These are phyloP conservation scores for Aviceda subcristata DNA, from an alignment of 2,113 vertebrate genomes.

Conservation along the genomic window DNA sequence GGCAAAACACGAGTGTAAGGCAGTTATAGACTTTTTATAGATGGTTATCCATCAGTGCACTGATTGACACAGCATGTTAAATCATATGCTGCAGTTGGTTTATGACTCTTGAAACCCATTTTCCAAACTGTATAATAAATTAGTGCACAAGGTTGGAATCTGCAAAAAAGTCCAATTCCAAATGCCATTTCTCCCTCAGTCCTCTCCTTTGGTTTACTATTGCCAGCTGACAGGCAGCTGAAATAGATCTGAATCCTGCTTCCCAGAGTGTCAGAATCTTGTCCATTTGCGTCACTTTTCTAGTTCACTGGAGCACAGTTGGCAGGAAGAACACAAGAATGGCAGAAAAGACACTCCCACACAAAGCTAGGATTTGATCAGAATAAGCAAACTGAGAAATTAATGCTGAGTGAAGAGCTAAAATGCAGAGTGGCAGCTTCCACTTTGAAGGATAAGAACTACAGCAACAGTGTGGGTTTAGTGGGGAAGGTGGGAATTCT, in stretches of 20 bases:
- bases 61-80: not conserved
- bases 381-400: not conserved
- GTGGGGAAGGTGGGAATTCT: not conserved
- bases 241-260: not conserved
- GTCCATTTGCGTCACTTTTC: slow-evolving; percentile 14
- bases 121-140: not conserved
- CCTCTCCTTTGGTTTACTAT: not conserved
- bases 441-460: not conserved
- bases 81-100: not conserved
- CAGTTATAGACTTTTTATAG: not conserved
- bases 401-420: not conserved
- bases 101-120: not conserved
- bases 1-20: not conserved
- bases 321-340: not conserved
- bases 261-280: not conserved
- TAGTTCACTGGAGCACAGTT: slow-evolving; percentile 35
- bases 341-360: not conserved
- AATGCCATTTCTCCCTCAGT: not conserved
- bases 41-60: not conserved
- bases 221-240: not conserved
- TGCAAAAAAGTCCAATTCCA: not conserved
- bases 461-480: not conserved
- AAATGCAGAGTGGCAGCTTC: not conserved
- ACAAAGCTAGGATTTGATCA: not conserved
- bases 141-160: not conserved